Base-by-base conservation (phyloP, 2,113 vertebrate species). In the Alexandromys fortis region DNA sequence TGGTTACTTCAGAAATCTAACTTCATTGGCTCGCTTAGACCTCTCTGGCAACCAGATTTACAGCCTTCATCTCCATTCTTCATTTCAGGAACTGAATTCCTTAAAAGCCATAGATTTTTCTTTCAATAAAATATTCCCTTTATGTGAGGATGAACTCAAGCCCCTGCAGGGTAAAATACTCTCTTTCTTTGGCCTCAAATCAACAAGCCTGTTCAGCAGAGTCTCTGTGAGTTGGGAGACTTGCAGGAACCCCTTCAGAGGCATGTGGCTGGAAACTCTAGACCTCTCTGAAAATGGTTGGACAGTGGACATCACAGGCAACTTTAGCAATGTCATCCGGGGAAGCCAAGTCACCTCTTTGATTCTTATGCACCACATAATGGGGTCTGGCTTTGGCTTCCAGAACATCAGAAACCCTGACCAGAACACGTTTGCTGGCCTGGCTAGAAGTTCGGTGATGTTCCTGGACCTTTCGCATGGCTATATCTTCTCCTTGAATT, bases 221-320 rank as follows among this genome's bases (percentile, higher is more conserved):
- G 49, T 61, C 55, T 1, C 72, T 0, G 7, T 28, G 26, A 93
- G 97, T 94, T 99, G 98, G 99, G 89, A 75, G 33, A 86, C 47
- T 13, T 99, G 99, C 63, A 97, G 97, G 90, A 99, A 99, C 97
- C 99, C 99, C 0, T 99, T 99, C 79, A 98, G 91, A 97, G 98
- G 98, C 61, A 98, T 99, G 90, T 49, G 91, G 1, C 98, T 99
- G 67, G 24, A 92, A 0, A 68, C 11, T 2, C 94, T 99, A 3
- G 98, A 99, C 13, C 92, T 99, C 65, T 98, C 99, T 13, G 0
- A 0, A 0, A 99, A 97, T 47, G 97, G 98, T 68, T 99, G 99
- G 92, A 89, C 21, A 1, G 72, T 92, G 8, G 47, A 92, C 8
- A 8, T 3, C 35, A 89, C 83, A 0, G 95, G 88, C 0, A 94